Base-by-base conservation (phyloP, 2,888 invertebrate species). In the Agonopterix alstromeriana region DNA sequence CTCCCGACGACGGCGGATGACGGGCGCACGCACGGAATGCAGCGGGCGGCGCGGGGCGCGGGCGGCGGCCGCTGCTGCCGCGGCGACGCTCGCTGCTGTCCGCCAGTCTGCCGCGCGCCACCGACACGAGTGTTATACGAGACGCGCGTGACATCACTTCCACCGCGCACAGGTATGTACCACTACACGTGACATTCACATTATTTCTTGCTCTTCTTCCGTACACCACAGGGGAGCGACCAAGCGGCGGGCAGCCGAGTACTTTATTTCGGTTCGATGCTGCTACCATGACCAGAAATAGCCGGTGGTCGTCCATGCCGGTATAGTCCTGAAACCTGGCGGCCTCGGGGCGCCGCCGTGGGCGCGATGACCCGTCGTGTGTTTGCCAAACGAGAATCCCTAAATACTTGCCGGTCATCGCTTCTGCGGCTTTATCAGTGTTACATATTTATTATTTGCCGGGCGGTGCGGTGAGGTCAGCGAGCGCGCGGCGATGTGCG, bases 371-470 rank as follows among this genome's bases (percentile, higher is more conserved):
- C 73, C 74, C 58, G 71, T 53, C 60, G 60, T 60, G 77, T 77
- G 73, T 81, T 77, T 76, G 78, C 73, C 72, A 77, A 79, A 78
- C 66, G 71, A 73, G 76, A 73, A 75, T 82, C 78, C 76, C 79
- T 81, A 76, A 82, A 80, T 82, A 82, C 75, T 73, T 76, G 73
- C 75, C 82, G 85, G 85, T 84, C 86, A 82, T 78, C 82, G 84
- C 72, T 83, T 85, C 82, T 78, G 77, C 76, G 77, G 74, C 70
- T 80, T 85, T 87, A 87, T 87, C 87, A 86, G 82, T 82, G 84
- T 85, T 87, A 86, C 86, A 86, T 85, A 86, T 86, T 87, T 86
- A 86, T 86, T 85, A 84, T 83, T 84, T 82, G 85, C 80, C 82
- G 82, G 71, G 70, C 75, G 81, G 80, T 84, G 42, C 38, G 38